These are phyloP conservation scores for Falco naumanni DNA, from an alignment of 2,797 vertebrate genomes.

Conservation along the genomic window DNA sequence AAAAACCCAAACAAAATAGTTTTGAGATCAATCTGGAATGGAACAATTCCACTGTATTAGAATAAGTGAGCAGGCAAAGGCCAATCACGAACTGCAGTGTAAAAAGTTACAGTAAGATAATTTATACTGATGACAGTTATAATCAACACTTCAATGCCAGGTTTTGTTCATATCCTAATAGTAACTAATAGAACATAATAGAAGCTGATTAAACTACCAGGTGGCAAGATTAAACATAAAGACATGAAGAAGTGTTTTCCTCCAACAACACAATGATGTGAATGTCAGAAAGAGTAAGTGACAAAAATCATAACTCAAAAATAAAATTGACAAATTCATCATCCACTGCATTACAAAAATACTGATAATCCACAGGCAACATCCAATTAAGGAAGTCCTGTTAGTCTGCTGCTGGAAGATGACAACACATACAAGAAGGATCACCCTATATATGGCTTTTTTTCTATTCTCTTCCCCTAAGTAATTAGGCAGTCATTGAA, in stretches of 20 bases:
- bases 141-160: not conserved
- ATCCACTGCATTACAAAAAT: not conserved
- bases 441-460: accelerated
- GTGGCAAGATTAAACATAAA: not conserved
- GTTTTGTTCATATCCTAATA: not conserved
- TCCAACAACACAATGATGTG: not conserved
- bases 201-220: not conserved
- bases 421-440: not conserved
- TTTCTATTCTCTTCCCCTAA: not conserved
- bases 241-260: not conserved
- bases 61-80: not conserved
- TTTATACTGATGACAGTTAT: not conserved
- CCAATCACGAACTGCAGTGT: not conserved
- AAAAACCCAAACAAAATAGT: not conserved
- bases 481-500: not conserved
- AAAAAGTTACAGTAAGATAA: not conserved
- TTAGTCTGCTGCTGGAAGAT: not conserved
- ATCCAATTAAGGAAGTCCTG: not conserved
- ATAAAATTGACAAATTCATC: not conserved
- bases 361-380: not conserved
- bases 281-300: not conserved
- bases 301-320: not conserved
- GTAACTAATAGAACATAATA: not conserved
- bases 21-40: not conserved
- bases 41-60: not conserved